Percentiles rank a stretch among this genome's conserved stretches.
These are phyloP conservation scores for Nephrotoma appendiculata DNA, from an alignment of 2,888 invertebrate genomes.

Conservation along the genomic window DNA sequence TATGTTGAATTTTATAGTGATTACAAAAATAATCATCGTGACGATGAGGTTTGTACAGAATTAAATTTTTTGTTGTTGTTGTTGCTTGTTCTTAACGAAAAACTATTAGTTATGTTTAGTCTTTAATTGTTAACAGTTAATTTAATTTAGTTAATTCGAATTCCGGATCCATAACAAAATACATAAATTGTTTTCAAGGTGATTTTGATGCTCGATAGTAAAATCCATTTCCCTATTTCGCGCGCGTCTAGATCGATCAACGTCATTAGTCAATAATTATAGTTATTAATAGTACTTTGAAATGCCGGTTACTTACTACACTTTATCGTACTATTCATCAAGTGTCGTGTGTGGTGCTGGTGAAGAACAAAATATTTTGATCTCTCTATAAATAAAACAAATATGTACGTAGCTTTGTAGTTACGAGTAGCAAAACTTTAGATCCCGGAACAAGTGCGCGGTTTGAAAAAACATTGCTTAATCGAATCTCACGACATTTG, in stretches of 20 bases:
- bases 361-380: too few relatives aligned
- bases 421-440: neutral
- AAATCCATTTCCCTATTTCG: neutral
- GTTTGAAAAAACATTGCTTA: too few relatives aligned
- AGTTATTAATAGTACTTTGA: neutral
- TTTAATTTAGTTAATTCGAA: neutral
- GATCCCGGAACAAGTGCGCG: too few relatives aligned
- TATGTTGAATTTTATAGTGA: constrained; percentile 24
- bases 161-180: neutral
- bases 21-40: constrained; percentile 25
- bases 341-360: too few relatives aligned
- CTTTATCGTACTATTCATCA: too few relatives aligned
- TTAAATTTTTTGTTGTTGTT: neutral
- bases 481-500: too few relatives aligned
- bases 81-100: neutral
- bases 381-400: too few relatives aligned
- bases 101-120: neutral
- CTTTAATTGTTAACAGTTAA: neutral
- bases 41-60: constrained; percentile 20
- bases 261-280: neutral
- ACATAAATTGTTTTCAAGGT: neutral
- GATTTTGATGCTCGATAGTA: neutral
- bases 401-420: neutral
- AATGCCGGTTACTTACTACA: neutral
- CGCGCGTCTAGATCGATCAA: neutral